These are phyloP conservation scores for Lasioglossum figueresi DNA, from an alignment of 2,888 invertebrate genomes.

Conservation along the genomic window DNA sequence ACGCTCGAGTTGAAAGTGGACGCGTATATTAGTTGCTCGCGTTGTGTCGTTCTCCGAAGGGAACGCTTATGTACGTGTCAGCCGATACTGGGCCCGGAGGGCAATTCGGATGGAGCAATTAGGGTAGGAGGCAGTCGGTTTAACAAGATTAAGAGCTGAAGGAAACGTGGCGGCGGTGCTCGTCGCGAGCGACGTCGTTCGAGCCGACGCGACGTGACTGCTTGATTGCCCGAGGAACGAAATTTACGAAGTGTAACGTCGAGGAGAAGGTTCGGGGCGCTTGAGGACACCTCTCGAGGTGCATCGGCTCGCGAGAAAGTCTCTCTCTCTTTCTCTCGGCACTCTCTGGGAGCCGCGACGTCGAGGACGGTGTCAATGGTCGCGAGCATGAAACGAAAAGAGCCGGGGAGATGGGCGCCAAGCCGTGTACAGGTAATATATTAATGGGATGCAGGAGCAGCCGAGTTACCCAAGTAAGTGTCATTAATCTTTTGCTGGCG, in stretches of 20 bases:
- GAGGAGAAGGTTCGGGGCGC: constrained; percentile 17
- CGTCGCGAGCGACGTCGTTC: constrained; percentile 28
- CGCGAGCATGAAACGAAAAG: constrained; percentile 46
- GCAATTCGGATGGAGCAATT: constrained; percentile 56
- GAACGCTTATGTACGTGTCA: constrained; percentile 14
- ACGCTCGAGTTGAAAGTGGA: neutral
- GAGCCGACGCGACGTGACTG: constrained; percentile 42
- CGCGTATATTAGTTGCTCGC: constrained; percentile 14
- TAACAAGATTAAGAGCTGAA: constrained; percentile 47
- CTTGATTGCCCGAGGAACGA: constrained; percentile 58
- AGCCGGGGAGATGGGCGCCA: constrained; percentile 39
- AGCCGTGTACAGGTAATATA: constrained; percentile 69
- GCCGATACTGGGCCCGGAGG: neutral
- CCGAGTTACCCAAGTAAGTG: constrained; percentile 70
- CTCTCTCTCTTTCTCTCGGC: neutral
- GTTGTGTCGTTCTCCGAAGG: neutral
- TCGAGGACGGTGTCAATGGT: constrained; percentile 61
- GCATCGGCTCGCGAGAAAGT: constrained; percentile 27
- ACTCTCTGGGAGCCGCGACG: neutral
- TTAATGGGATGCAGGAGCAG: constrained; percentile 75
- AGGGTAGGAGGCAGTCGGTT: constrained; percentile 28
- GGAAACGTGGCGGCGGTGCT: neutral
- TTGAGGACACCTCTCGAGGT: constrained; percentile 16
- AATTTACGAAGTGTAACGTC: constrained; percentile 56
- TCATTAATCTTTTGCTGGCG: constrained; percentile 74